Evolutionary conservation across 1,140 invertebrate species (phyloP).

Genomic region (Drosophila micromelanica): DNA sequence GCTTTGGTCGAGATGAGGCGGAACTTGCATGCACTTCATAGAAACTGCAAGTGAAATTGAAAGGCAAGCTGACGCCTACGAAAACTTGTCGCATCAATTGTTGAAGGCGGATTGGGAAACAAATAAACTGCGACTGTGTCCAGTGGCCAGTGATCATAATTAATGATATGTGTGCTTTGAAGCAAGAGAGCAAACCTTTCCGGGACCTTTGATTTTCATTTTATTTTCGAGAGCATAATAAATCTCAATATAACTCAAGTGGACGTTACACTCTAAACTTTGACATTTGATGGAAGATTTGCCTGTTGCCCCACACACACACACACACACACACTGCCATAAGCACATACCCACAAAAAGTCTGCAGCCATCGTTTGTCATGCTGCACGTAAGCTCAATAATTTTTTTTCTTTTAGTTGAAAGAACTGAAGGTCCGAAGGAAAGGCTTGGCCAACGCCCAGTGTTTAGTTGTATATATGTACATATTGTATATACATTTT

Average conservation of each 20-base stretch:
- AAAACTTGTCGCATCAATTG: constrained; percentile 60
- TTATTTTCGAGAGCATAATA: constrained; percentile 45
- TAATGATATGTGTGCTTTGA: constrained; percentile 57
- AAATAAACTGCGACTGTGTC: constrained; percentile 55
- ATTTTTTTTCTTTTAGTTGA: constrained; percentile 44
- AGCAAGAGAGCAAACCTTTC: constrained; percentile 8
- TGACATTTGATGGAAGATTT: constrained; percentile 78
- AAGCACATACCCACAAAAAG: constrained; percentile 1
- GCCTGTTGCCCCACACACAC: constrained; percentile 33
- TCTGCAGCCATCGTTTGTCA: constrained; percentile 70
- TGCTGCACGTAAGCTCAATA: constrained; percentile 61
- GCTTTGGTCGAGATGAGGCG: neutral
- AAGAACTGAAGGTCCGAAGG: constrained; percentile 26
- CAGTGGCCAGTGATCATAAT: constrained; percentile 62
- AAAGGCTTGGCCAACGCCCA: constrained; percentile 27
- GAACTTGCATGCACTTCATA: constrained; percentile 49
- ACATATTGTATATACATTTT: constrained; percentile 29
- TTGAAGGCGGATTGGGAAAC: constrained; percentile 41
- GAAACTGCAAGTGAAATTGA: constrained; percentile 71
- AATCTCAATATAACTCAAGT: constrained; percentile 81
- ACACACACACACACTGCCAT: constrained; percentile 13
- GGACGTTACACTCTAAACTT: constrained; percentile 70
- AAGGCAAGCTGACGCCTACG: constrained; percentile 55
- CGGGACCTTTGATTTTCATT: constrained; percentile 1
- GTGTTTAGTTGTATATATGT: constrained; percentile 18